These are phyloP conservation scores for Sebastes nivosus DNA, from an alignment of 2,797 vertebrate genomes.

Conservation along the genomic window DNA sequence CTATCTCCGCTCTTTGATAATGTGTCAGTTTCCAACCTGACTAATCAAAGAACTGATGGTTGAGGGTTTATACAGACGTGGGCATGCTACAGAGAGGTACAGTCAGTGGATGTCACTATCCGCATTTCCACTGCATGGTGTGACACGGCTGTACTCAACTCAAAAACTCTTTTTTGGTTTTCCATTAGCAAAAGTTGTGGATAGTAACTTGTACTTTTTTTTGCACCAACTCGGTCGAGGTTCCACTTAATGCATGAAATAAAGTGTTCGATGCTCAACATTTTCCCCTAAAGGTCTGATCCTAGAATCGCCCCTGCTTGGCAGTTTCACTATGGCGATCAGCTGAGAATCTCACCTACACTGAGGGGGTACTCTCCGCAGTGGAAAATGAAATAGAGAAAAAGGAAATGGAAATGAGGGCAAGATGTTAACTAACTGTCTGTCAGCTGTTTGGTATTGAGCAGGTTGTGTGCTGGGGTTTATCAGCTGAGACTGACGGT, in stretches of 20 bases:
- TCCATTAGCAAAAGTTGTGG: not conserved
- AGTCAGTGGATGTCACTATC: not conserved
- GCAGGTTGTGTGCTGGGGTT: fast-evolving
- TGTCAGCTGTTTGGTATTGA: not conserved
- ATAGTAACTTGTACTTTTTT: not conserved
- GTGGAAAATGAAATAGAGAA: not conserved
- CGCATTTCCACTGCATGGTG: too few relatives aligned
- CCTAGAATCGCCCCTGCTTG: too few relatives aligned
- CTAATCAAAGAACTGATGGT: constrained; percentile 1
- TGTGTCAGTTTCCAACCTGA: constrained; percentile 1
- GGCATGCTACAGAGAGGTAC: not conserved
- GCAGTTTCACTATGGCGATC: too few relatives aligned
- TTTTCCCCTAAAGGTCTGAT: too few relatives aligned
- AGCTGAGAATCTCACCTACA: too few relatives aligned
- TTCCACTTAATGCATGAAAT: not conserved
- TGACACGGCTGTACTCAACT: not conserved
- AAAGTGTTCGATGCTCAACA: fast-evolving
- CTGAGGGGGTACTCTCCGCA: not conserved
- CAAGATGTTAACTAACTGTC: not conserved
- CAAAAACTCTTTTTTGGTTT: not conserved
- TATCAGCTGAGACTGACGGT: not conserved
- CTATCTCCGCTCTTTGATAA: not conserved
- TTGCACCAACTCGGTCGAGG: fast-evolving
- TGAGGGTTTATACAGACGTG: not conserved
- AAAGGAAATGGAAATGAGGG: not conserved